Evolutionary conservation across 2,888 invertebrate genomes (phyloP), one percentile per base, ranked within the genome.

Genomic region (Meloe dianella): DNA sequence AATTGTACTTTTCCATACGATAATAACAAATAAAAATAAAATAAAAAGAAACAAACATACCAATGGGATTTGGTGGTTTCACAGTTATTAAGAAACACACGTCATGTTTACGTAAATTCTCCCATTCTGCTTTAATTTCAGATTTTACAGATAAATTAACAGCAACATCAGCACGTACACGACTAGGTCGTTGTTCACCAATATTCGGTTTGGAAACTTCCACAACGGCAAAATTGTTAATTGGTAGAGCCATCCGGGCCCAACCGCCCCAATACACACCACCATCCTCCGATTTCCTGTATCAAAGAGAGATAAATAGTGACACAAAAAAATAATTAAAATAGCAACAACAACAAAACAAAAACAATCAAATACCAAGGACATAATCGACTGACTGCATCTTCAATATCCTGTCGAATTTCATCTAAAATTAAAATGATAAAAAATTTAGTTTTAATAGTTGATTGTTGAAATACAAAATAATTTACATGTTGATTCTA

Each of bases 161-260:
- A 0, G 94, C 92, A 5, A 99, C 92, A 80, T 99, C 98, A 6
- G 98, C 98, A 54, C 97, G 88, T 0, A 99, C 99, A 64, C 96
- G 86, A 0, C 98, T 96, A 0, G 99, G 99, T 57, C 96, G 91
- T 78, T 94, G 95, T 83, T 99, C 98, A 80, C 83, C 90, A 57
- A 95, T 92, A 81, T 95, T 94, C 0, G 95, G 95, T 78, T 95
- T 95, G 0, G 94, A 92, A 9, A 97, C 97, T 85, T 98, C 98
- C 0, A 98, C 95, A 1, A 98, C 95, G 2, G 94, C 93, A 84
- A 99, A 98, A 67, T 92, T 91, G 9, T 92, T 89, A 65, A 99
- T 92, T 0, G 97, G 96, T 76, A 97, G 92, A 0, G 98, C 98
- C 98, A 99, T 99, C 70, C 98, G 88, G 0, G 98, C 98, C 98